Conservation (phyloP, 2,888 invertebrate genomes). For the Cheilosia scutellata region DNA sequence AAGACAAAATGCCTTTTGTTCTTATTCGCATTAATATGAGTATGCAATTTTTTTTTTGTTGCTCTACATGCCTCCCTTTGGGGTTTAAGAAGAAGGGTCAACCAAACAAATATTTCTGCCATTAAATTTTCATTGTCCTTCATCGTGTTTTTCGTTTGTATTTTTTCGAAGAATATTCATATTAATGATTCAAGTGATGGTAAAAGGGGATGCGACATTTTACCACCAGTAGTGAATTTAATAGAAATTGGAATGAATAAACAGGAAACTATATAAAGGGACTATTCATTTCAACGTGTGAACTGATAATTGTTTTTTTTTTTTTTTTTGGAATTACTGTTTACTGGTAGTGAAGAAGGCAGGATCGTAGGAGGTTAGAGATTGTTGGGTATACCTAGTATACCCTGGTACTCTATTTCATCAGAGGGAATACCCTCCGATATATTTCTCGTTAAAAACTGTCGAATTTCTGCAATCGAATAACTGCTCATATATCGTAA, state of each 20-base stretch:
- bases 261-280: constrained; percentile 57
- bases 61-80: neutral
- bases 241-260: constrained; percentile 33
- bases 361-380: neutral
- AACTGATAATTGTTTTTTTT: constrained; percentile 50
- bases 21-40: constrained; percentile 50
- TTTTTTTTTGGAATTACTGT: neutral
- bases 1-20: constrained; percentile 71
- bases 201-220: constrained; percentile 41
- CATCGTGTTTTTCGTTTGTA: neutral
- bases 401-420: too few relatives aligned
- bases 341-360: too few relatives aligned
- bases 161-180: constrained; percentile 43
- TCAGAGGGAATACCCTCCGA: too few relatives aligned
- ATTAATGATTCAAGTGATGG: constrained; percentile 17
- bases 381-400: neutral
- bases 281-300: constrained; percentile 64
- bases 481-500: too few relatives aligned
- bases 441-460: too few relatives aligned
- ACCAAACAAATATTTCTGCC: neutral
- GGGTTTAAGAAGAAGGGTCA: neutral
- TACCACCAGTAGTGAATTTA: constrained; percentile 33
- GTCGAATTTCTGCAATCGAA: too few relatives aligned
- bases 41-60: constrained; percentile 6
- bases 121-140: constrained; percentile 31